A percentile compares a stretch with the other conserved stretches of the same genome.
Evolutionary conservation across 2,888 invertebrate genomes (phyloP).

Genomic region (Callosobruchus maculatus): DNA sequence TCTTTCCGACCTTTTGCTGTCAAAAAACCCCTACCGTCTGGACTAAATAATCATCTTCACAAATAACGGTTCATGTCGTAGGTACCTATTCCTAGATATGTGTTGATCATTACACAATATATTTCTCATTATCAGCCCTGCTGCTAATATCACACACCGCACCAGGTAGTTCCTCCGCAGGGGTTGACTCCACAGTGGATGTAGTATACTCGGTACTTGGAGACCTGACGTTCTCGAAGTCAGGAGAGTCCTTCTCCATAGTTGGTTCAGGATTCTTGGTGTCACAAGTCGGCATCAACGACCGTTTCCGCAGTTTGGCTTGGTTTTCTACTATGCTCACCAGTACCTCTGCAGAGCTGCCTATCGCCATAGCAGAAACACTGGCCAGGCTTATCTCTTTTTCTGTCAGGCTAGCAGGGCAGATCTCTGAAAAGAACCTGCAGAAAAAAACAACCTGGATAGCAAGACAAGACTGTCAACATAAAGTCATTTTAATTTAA

Average conservation of each 20-base stretch:
- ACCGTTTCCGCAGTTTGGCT: slow-evolving; percentile 35
- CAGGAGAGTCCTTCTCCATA: slow-evolving; percentile 31
- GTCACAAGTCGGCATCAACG: slow-evolving; percentile 34
- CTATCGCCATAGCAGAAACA: slow-evolving; percentile 43
- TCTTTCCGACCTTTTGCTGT: no score
- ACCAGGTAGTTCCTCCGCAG: slow-evolving; percentile 1
- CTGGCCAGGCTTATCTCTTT: slow-evolving; percentile 35
- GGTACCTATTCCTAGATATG: not conserved
- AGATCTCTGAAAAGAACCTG: not conserved
- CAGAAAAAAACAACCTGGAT: no score
- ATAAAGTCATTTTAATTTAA: no score
- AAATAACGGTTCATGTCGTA: not conserved
- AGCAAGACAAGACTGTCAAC: no score
- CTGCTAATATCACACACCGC: not conserved
- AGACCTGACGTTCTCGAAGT: slow-evolving; percentile 35
- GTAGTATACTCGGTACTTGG: slow-evolving; percentile 43
- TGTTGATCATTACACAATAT: not conserved
- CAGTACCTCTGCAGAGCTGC: slow-evolving; percentile 43
- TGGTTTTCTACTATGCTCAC: slow-evolving; percentile 45
- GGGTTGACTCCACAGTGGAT: slow-evolving; percentile 26
- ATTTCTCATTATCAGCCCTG: not conserved
- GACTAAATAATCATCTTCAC: no score
- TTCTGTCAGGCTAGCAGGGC: slow-evolving; percentile 35
- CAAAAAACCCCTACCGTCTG: no score
- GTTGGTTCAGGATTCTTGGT: slow-evolving; percentile 36